These are phyloP conservation scores for Molossus alvarezi DNA, from an alignment of 2,797 vertebrate species.

Conservation along the genomic window DNA sequence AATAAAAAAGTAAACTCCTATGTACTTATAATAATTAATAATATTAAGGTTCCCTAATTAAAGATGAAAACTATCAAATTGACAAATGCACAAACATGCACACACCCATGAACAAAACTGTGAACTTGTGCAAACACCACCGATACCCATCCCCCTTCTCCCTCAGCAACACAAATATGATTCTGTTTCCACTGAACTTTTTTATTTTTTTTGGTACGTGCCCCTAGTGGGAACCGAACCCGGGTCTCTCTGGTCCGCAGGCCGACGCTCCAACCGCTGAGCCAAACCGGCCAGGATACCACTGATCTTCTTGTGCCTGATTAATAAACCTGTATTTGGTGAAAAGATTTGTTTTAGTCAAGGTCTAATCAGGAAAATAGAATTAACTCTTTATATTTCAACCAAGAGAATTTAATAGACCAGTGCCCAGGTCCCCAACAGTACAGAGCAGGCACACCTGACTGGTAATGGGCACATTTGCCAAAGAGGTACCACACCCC, in stretches of 20 bases:
- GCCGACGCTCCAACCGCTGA: too few species aligned
- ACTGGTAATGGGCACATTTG: background rate
- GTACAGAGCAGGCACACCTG: background rate
- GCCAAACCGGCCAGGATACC: background rate
- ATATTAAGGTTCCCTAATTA: background rate
- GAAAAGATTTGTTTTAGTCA: background rate
- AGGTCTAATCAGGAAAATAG: background rate
- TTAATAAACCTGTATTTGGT: background rate
- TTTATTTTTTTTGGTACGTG: too few species aligned
- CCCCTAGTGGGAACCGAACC: too few species aligned
- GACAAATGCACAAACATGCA: too few species aligned
- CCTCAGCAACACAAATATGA: background rate
- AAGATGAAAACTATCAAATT: background rate
- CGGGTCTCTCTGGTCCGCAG: too few species aligned
- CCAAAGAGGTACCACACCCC: background rate
- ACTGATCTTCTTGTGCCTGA: background rate
- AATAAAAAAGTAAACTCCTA: background rate
- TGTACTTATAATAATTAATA: background rate
- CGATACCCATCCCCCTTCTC: background rate
- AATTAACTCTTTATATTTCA: background rate
- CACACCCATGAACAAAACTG: background rate
- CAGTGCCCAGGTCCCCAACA: background rate
- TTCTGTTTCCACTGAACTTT: background rate
- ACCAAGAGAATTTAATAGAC: background rate
- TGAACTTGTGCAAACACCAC: rapidly evolving